A percentile compares a stretch with the other conserved stretches of the same genome.
These are phyloP conservation scores for Scaptomyza pallida DNA, from an alignment of 1,140 invertebrate genomes.

Conservation along the genomic window DNA sequence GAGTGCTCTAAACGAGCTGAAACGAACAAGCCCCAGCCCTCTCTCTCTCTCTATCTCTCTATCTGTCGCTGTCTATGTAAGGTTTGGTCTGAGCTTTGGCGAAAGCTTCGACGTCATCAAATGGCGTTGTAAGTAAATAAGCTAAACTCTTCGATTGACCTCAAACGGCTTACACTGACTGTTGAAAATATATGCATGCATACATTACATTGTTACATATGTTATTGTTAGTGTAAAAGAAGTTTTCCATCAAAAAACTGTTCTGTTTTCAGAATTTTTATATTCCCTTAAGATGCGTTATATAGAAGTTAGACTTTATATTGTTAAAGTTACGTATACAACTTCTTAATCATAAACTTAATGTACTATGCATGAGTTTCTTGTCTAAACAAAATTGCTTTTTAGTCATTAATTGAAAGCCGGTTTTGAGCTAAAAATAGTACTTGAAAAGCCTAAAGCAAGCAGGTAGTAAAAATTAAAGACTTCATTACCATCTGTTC, in stretches of 20 bases:
- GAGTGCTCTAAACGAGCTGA: neutral
- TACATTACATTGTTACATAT: neutral
- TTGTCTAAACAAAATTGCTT: neutral
- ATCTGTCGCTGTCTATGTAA: neutral
- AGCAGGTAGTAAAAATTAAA: neutral
- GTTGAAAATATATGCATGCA: neutral
- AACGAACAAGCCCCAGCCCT: neutral
- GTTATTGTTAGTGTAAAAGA: neutral
- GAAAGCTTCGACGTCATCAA: slow-evolving; percentile 13
- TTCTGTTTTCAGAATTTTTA: no score
- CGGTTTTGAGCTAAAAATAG: neutral
- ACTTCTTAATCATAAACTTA: no score
- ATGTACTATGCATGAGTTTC: no score
- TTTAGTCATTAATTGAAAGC: neutral
- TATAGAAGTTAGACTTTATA: neutral
- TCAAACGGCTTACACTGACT: neutral
- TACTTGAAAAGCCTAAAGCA: no score
- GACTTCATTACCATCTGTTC: no score
- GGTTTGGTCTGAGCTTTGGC: slow-evolving; percentile 1
- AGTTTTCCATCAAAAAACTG: no score
- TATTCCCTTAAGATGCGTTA: no score
- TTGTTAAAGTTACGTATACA: no score
- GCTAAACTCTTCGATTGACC: slow-evolving; percentile 12
- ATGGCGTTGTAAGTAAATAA: slow-evolving; percentile 17
- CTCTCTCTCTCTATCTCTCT: neutral